Percentiles rank a stretch among this genome's conserved stretches.
Conservation (phyloP, 2,888 invertebrate species). For the Chrysolina oricalcia region DNA sequence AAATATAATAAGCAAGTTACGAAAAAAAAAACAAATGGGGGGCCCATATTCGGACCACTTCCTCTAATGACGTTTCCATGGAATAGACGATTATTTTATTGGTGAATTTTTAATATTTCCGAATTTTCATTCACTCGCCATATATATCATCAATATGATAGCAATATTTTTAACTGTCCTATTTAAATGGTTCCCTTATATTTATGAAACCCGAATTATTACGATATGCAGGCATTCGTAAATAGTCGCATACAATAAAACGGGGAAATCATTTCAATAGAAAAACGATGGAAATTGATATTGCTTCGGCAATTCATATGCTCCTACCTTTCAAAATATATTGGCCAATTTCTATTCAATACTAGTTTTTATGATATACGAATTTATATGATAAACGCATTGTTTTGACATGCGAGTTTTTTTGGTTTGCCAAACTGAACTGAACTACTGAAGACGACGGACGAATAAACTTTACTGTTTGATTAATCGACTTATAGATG, state of each 20-base stretch:
- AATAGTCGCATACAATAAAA: too few species aligned
- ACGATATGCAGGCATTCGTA: too few species aligned
- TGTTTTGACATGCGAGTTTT: too few species aligned
- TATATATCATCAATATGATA: not conserved
- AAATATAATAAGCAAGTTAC: too few species aligned
- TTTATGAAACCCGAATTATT: not conserved
- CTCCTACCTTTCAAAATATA: not conserved
- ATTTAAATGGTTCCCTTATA: not conserved
- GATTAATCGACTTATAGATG: not conserved
- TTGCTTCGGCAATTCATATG: not conserved
- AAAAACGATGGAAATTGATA: not conserved
- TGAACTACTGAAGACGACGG: too few species aligned
- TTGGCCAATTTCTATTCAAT: not conserved
- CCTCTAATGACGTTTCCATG: not conserved
- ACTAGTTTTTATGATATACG: not conserved
- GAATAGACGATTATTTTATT: slow-evolving; percentile 10
- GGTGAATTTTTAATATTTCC: not conserved
- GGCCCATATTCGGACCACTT: too few species aligned
- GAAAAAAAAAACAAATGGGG: too few species aligned
- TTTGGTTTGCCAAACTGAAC: too few species aligned
- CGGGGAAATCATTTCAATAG: not conserved
- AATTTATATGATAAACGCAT: too few species aligned
- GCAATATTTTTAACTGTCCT: not conserved
- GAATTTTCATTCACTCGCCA: not conserved
- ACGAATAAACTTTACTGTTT: too few species aligned